Conservation (phyloP, 2,888 invertebrate species). For the Hydraecia micacea region DNA sequence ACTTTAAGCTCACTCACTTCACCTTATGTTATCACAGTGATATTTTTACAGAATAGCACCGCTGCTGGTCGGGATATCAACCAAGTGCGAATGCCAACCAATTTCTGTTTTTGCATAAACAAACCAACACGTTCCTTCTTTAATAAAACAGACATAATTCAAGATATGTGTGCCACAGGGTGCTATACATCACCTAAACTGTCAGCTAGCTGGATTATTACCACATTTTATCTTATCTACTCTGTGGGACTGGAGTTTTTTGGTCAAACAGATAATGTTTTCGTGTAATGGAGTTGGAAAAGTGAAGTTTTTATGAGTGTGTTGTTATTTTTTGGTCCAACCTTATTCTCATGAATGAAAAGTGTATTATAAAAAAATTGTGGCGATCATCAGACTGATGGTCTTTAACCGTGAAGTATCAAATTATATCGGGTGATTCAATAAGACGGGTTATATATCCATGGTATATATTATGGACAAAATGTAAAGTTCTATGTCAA, state of each 20-base stretch:
- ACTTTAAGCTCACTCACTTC: too few relatives aligned
- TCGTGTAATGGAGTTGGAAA: constrained; percentile 11
- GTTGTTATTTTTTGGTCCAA: not conserved
- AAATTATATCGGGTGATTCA: too few relatives aligned
- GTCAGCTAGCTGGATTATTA: constrained; percentile 67
- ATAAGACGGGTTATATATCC: too few relatives aligned
- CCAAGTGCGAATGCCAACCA: too few relatives aligned
- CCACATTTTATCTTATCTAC: constrained; percentile 71
- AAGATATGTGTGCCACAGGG: constrained; percentile 59
- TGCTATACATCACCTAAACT: constrained; percentile 66
- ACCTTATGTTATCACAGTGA: too few relatives aligned
- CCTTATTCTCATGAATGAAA: not conserved
- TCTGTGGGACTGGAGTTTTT: constrained; percentile 33
- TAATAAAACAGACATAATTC: constrained; percentile 68
- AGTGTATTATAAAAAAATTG: not conserved
- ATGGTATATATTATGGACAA: too few relatives aligned
- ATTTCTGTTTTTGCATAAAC: constrained; percentile 8
- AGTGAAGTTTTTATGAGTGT: not conserved
- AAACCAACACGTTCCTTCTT: constrained; percentile 29
- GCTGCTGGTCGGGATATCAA: too few relatives aligned
- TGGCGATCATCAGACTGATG: too few relatives aligned
- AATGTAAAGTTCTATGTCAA: too few relatives aligned
- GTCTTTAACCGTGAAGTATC: too few relatives aligned
- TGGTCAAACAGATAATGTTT: constrained; percentile 11
- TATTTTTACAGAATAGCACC: too few relatives aligned